phyloP scores from a whole-genome alignment of 2,888 invertebrate genomes.

The Drosophila colorata region DNA sequence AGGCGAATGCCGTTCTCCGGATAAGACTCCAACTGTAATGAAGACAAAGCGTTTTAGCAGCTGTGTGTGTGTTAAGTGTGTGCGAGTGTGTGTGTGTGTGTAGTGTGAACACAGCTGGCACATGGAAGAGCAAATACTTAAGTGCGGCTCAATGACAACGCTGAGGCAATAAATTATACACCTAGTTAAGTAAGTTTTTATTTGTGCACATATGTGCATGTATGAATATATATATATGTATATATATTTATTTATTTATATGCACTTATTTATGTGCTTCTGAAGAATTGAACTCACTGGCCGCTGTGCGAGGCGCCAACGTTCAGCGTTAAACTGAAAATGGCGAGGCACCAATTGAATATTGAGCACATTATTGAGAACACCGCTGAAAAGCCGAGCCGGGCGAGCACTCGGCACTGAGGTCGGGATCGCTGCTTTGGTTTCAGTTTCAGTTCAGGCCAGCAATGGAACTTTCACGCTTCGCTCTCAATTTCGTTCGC shows the following conservation, averaged over 20 bases:
- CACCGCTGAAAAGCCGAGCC: conserved; percentile 16
- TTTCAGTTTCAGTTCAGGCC: conserved; percentile 24
- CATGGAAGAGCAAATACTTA: conserved; percentile 35
- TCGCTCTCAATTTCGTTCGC: conserved; percentile 67
- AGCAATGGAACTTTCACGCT: conserved; percentile 64
- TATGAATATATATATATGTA: conserved; percentile 12
- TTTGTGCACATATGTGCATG: conserved; percentile 7
- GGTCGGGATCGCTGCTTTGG: conserved; percentile 34
- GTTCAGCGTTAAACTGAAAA: conserved; percentile 47
- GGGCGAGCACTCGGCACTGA: not conserved
- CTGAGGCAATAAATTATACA: conserved; percentile 33
- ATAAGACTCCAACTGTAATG: conserved; percentile 84
- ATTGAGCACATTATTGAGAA: conserved; percentile 43
- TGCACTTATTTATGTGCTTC: conserved; percentile 31
- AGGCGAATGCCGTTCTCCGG: conserved; percentile 86
- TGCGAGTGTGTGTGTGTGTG: not conserved
- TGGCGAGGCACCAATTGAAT: conserved; percentile 61
- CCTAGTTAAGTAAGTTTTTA: conserved; percentile 16
- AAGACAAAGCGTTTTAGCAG: conserved; percentile 25
- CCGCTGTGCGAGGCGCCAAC: conserved; percentile 52
- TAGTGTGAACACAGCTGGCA: conserved; percentile 22
- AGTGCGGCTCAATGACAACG: conserved; percentile 44
- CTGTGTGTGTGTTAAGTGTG: not conserved
- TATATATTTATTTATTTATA: conserved; percentile 7
- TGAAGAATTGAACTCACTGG: conserved; percentile 24